A percentile compares a stretch with the other conserved stretches of the same genome.
Conservation (phyloP, 1,140 invertebrate species). For the Leptinotarsa lineolata region DNA sequence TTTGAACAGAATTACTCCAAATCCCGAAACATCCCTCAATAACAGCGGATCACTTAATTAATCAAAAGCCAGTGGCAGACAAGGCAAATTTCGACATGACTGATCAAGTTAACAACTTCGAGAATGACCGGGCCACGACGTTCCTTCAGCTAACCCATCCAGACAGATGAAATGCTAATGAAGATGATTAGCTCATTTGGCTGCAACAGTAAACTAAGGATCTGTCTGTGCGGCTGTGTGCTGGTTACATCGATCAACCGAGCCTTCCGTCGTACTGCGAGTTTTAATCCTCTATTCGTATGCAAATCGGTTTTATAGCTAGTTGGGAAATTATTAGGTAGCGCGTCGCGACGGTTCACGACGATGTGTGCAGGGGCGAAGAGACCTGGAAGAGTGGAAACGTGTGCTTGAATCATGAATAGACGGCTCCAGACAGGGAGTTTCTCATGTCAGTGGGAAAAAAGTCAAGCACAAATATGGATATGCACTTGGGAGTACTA, state of each 20-base stretch:
- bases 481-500: too few relatives aligned
- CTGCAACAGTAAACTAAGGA: conserved; percentile 35
- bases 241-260: conserved; percentile 38
- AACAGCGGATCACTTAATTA: not conserved
- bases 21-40: too few relatives aligned
- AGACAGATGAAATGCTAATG: conserved; percentile 29
- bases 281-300: conserved; percentile 52
- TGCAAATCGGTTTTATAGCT: conserved; percentile 53
- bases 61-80: conserved; percentile 10
- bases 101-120: conserved; percentile 22
- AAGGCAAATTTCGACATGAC: not conserved
- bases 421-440: too few relatives aligned
- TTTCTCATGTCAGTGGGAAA: too few relatives aligned
- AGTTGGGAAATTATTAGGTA: conserved; percentile 50
- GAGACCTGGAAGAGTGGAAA: not conserved
- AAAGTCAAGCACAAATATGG: too few relatives aligned
- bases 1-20: too few relatives aligned
- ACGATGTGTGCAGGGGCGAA: not conserved
- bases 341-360: conserved; percentile 38
- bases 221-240: conserved; percentile 37
- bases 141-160: not conserved
- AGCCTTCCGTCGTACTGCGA: conserved; percentile 39
- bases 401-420: too few relatives aligned
- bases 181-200: conserved; percentile 44
- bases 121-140: conserved; percentile 1